Conservation (phyloP, 35 echinoderm and acorn worm genomes). For the Holothuria glaberrima region DNA sequence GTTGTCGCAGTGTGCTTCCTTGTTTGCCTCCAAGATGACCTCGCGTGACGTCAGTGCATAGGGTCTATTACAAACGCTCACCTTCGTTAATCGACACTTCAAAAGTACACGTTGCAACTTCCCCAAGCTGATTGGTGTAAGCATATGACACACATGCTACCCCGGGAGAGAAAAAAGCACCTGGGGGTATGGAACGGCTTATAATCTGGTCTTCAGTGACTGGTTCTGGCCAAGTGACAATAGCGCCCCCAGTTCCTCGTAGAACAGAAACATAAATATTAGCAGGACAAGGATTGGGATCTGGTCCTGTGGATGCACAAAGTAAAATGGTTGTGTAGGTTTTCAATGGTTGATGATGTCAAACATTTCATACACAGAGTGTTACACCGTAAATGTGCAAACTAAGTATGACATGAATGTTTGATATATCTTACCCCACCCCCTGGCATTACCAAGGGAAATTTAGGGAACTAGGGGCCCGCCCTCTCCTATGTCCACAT, state of each 20-base stretch:
- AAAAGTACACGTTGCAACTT: background rate
- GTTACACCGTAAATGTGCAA: background rate
- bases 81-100: background rate
- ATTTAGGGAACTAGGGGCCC: no score
- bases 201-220: conserved; percentile 2
- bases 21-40: no score
- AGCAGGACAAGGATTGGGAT: conserved; percentile 33
- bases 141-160: conserved; percentile 16
- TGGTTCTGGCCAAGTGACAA: conserved; percentile 49
- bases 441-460: no score
- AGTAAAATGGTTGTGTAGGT: no score
- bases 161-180: conserved; percentile 9
- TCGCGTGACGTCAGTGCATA: no score
- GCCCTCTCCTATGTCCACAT: no score
- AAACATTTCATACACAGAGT: no score
- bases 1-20: no score
- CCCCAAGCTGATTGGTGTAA: conserved; percentile 6
- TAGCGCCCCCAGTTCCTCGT: conserved; percentile 30
- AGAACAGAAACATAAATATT: conserved; percentile 10
- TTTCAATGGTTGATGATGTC: no score
- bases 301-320: background rate
- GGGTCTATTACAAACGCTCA: no score
- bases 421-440: no score
- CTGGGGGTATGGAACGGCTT: background rate
- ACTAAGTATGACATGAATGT: no score